Conservation (phyloP, 2,797 vertebrate genomes). For the Lacerta bilineata region DNA sequence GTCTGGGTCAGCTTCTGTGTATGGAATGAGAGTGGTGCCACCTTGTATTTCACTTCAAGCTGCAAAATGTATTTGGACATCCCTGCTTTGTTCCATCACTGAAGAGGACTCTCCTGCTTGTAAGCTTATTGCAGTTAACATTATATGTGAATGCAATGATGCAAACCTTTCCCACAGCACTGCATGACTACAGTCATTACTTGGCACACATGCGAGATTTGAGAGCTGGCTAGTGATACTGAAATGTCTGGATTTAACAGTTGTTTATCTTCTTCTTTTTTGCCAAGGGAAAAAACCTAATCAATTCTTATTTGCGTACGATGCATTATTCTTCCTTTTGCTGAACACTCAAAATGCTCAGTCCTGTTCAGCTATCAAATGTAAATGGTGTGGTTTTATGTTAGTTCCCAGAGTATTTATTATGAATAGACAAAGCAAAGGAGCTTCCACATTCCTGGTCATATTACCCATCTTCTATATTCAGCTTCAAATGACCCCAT, state of each 20-base stretch:
- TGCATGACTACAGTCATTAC: neutral
- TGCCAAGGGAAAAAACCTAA: neutral
- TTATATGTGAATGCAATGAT: neutral
- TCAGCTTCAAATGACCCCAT: constrained; percentile 15
- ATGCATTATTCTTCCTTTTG: neutral
- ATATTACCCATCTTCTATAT: constrained; percentile 21
- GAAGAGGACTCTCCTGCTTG: neutral
- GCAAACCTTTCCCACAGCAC: neutral
- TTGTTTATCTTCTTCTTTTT: fast-evolving
- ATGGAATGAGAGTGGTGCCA: no score
- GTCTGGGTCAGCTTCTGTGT: no score
- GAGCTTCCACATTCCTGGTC: neutral
- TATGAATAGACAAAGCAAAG: neutral
- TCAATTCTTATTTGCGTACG: neutral
- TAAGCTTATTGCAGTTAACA: neutral
- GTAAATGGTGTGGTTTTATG: neutral
- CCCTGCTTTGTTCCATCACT: neutral
- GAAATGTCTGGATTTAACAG: neutral
- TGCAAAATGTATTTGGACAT: neutral
- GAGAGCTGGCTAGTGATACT: neutral
- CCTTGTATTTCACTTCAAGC: neutral
- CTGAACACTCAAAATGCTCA: neutral
- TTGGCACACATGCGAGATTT: neutral
- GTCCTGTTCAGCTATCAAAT: neutral
- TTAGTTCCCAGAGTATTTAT: neutral